Percentiles rank a stretch among this genome's conserved stretches.
phyloP scores from a whole-genome alignment of 2,888 invertebrate genomes.

The Drosophila buzzatii region DNA sequence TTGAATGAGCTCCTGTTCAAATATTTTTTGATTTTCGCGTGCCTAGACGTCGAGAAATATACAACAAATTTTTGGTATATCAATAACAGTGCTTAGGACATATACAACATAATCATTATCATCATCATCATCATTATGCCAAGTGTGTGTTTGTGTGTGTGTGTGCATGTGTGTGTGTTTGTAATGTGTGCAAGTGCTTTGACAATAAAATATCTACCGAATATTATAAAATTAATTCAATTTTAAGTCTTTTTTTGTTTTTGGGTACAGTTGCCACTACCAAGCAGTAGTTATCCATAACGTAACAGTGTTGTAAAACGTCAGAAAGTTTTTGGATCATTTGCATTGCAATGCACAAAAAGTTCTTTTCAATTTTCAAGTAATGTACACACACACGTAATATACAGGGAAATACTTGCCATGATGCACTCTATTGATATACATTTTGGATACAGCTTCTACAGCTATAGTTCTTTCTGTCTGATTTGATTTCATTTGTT shows the following conservation, averaged over 20 bases:
- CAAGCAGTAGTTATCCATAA: conserved; percentile 29
- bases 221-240: conserved; percentile 45
- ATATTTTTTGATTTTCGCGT: conserved; percentile 82
- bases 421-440: conserved; percentile 61
- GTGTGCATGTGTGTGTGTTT: conserved; percentile 31
- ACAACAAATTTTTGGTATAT: conserved; percentile 64
- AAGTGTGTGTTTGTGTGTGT: conserved; percentile 16
- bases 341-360: conserved; percentile 84
- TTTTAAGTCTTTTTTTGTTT: conserved; percentile 37
- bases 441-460: conserved; percentile 37
- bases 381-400: conserved; percentile 82
- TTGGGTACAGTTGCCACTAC: conserved; percentile 48
- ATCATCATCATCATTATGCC: conserved; percentile 17
- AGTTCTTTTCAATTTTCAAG: conserved; percentile 84
- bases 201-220: conserved; percentile 84
- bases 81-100: conserved; percentile 44
- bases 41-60: conserved; percentile 82
- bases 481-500: conserved; percentile 30
- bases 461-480: conserved; percentile 22
- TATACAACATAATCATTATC: conserved; percentile 11
- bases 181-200: conserved; percentile 36
- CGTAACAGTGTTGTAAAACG: conserved; percentile 47
- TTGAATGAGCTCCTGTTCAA: conserved; percentile 83
- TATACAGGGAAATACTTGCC: conserved; percentile 65
- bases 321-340: conserved; percentile 29